Evolutionary conservation across 2,113 vertebrate genomes (phyloP).

Genomic region (Mobula birostris): DNA sequence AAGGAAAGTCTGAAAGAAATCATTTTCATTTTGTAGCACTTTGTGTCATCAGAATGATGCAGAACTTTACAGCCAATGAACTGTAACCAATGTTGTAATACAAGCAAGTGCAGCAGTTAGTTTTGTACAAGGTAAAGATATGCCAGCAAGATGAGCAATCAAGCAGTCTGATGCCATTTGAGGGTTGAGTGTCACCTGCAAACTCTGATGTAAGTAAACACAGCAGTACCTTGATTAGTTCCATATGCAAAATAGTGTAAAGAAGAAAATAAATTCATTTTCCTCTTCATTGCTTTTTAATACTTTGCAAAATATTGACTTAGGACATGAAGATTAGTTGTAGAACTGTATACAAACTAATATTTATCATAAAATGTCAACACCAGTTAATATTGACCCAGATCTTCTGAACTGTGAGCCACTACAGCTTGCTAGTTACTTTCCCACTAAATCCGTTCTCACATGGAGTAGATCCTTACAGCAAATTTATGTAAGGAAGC

Average conservation of each 20-base stretch:
- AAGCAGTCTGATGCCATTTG: not conserved
- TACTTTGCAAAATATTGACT: too few relatives aligned
- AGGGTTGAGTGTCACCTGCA: not conserved
- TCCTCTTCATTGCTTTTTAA: not conserved
- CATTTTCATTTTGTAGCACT: not conserved
- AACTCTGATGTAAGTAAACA: not conserved
- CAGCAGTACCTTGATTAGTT: constrained; percentile 40
- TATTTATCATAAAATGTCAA: not conserved
- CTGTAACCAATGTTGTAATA: not conserved
- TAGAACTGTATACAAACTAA: not conserved
- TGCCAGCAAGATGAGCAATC: not conserved
- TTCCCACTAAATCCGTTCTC: too few relatives aligned
- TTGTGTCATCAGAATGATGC: not conserved
- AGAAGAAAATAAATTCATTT: not conserved
- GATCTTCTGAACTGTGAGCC: too few relatives aligned
- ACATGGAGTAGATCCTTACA: too few relatives aligned
- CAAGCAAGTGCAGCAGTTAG: not conserved
- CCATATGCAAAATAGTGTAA: not conserved
- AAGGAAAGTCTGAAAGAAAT: constrained; percentile 25
- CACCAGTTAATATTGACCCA: not conserved
- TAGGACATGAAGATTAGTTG: not conserved
- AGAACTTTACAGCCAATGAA: not conserved
- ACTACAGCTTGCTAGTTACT: too few relatives aligned
- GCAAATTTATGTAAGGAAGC: too few relatives aligned
- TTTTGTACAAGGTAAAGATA: not conserved